These are phyloP conservation scores for Scophthalmus maximus DNA, from an alignment of 2,113 vertebrate genomes.

Conservation along the genomic window DNA sequence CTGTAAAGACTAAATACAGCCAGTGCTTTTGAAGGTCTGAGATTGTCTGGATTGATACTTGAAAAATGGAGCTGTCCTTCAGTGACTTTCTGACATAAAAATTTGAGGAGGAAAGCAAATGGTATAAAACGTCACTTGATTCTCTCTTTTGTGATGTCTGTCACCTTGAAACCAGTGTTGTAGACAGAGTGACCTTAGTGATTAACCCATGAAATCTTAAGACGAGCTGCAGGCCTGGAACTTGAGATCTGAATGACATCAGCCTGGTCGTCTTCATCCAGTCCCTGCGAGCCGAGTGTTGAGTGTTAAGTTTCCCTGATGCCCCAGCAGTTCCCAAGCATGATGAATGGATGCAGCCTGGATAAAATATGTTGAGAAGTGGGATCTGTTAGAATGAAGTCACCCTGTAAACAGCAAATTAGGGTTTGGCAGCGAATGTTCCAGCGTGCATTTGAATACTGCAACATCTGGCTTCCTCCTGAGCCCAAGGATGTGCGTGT, in stretches of 20 bases:
- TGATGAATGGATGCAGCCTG: constrained; percentile 46
- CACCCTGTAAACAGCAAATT: constrained; percentile 67
- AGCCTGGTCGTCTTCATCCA: constrained; percentile 6
- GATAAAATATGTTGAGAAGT: constrained; percentile 46
- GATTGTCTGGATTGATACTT: constrained; percentile 16
- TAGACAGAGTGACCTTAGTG: background rate
- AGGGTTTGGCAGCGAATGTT: constrained; percentile 39
- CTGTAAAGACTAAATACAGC: constrained; percentile 33
- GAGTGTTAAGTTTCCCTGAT: constrained; percentile 38
- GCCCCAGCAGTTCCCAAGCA: background rate
- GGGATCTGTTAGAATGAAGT: constrained; percentile 60
- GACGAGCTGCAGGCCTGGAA: background rate
- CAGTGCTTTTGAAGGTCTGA: constrained; percentile 31
- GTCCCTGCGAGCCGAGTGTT: background rate
- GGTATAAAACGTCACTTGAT: constrained; percentile 41
- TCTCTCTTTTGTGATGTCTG: constrained; percentile 20
- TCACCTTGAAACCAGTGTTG: constrained; percentile 6
- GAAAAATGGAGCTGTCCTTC: constrained; percentile 27
- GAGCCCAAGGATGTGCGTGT: constrained; percentile 20
- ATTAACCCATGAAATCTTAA: background rate
- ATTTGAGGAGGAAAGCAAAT: constrained; percentile 42
- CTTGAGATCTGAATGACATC: constrained; percentile 2
- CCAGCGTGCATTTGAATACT: constrained; percentile 30
- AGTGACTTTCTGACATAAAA: constrained; percentile 35
- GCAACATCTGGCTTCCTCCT: constrained; percentile 68